These are phyloP conservation scores for Artibeus jamaicensis DNA, from an alignment of 2,797 vertebrate species.

Conservation along the genomic window DNA sequence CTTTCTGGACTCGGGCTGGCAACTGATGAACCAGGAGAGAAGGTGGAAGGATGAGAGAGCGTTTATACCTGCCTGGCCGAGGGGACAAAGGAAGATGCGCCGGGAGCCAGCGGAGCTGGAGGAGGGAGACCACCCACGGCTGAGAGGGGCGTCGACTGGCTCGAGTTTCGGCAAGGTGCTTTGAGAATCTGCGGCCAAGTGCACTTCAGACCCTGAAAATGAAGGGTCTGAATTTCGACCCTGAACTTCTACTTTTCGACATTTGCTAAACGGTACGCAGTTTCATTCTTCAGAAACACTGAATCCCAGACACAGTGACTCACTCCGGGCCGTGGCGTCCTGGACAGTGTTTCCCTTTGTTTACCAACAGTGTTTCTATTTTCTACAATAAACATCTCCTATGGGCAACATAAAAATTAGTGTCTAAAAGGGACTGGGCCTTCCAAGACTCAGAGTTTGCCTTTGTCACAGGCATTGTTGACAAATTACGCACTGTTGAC, in stretches of 20 bases:
- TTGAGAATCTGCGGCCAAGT: neutral
- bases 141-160: accelerated
- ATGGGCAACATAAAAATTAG: neutral
- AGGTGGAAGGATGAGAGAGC: no score
- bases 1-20: neutral
- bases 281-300: neutral
- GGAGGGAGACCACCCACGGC: neutral
- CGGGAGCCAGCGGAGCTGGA: accelerated
- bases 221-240: neutral
- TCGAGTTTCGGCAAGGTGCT: no score
- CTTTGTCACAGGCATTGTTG: neutral
- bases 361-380: neutral
- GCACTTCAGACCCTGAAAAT: neutral
- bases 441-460: neutral
- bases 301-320: neutral
- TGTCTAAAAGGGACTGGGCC: neutral
- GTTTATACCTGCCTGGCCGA: neutral
- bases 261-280: accelerated
- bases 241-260: neutral
- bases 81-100: accelerated
- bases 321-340: neutral
- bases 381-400: neutral
- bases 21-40: neutral
- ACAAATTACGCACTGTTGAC: neutral
- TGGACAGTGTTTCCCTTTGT: neutral